A percentile compares a stretch with the other conserved stretches of the same genome.
phyloP scores from a whole-genome alignment of 2,797 vertebrate genomes.

The Muscicapa striata region DNA sequence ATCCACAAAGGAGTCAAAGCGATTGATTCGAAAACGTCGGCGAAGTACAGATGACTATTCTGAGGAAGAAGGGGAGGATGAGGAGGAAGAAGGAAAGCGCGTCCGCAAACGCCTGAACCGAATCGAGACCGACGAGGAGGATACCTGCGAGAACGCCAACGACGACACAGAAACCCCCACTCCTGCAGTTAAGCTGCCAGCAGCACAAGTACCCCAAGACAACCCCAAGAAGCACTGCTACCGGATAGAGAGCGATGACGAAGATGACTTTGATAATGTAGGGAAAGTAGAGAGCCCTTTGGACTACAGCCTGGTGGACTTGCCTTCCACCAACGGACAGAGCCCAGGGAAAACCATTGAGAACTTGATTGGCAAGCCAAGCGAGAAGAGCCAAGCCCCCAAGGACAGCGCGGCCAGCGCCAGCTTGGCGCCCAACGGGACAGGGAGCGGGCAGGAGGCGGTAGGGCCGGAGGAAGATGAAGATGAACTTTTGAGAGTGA shows the following conservation, averaged over 20 bases:
- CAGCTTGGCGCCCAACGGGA: slow-evolving; percentile 85
- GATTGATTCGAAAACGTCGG: slow-evolving; percentile 72
- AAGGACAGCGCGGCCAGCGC: slow-evolving; percentile 78
- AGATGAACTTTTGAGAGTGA: slow-evolving; percentile 91
- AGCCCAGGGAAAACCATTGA: slow-evolving; percentile 88
- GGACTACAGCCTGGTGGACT: slow-evolving; percentile 85
- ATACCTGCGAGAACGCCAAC: slow-evolving; percentile 75
- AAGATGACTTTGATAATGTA: slow-evolving; percentile 83
- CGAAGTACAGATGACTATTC: slow-evolving; percentile 79
- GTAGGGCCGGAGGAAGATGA: slow-evolving; percentile 92
- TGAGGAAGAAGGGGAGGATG: slow-evolving; percentile 81
- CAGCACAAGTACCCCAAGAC: slow-evolving; percentile 75
- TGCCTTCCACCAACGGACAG: slow-evolving; percentile 91
- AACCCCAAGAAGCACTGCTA: slow-evolving; percentile 81
- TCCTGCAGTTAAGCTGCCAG: slow-evolving; percentile 72
- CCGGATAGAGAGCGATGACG: slow-evolving; percentile 82
- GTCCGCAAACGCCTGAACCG: slow-evolving; percentile 91
- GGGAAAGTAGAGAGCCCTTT: slow-evolving; percentile 82
- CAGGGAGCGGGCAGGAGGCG: slow-evolving; percentile 79
- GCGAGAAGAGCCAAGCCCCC: slow-evolving; percentile 80
- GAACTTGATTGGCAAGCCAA: slow-evolving; percentile 81
- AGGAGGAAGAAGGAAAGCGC: slow-evolving; percentile 85
- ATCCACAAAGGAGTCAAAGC: slow-evolving; percentile 70
- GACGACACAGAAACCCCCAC: slow-evolving; percentile 48
- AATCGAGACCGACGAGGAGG: slow-evolving; percentile 89